Conservation (phyloP, 37 sponge, comb jelly and placozoan genomes). For the Eunapius fragilis region DNA sequence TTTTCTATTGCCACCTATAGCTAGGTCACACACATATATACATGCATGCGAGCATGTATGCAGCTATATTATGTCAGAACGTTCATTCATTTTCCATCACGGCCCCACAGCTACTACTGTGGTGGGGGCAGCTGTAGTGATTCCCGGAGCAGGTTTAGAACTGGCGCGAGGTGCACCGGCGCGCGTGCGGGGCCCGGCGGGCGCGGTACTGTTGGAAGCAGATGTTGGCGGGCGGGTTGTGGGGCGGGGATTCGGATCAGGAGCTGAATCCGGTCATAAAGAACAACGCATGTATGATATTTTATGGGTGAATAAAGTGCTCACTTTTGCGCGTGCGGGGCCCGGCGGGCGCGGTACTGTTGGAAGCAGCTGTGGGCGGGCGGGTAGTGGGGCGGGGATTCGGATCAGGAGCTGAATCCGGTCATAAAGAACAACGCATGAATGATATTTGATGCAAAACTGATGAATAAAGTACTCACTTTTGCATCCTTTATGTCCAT, state of each 20-base stretch:
- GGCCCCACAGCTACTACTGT: no score
- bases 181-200: neutral
- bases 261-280: no score
- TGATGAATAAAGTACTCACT: neutral
- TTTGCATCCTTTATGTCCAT: neutral
- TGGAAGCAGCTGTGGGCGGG: neutral
- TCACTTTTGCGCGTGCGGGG: neutral
- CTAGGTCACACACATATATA: no score
- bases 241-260: neutral
- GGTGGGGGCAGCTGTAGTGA: neutral
- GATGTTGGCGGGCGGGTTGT: neutral
- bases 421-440: neutral
- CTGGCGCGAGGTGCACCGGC: neutral
- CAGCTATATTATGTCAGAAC: no score
- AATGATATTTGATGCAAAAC: neutral
- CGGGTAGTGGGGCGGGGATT: neutral
- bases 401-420: neutral
- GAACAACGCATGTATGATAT: no score
- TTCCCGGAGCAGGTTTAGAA: neutral
- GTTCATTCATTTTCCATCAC: no score
- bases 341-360: neutral
- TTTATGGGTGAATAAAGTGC: no score
- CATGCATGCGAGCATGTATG: no score
- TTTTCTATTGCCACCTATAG: no score
- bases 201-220: neutral